Conservation (phyloP, 2,888 invertebrate species). For the Melanargia galathea region DNA sequence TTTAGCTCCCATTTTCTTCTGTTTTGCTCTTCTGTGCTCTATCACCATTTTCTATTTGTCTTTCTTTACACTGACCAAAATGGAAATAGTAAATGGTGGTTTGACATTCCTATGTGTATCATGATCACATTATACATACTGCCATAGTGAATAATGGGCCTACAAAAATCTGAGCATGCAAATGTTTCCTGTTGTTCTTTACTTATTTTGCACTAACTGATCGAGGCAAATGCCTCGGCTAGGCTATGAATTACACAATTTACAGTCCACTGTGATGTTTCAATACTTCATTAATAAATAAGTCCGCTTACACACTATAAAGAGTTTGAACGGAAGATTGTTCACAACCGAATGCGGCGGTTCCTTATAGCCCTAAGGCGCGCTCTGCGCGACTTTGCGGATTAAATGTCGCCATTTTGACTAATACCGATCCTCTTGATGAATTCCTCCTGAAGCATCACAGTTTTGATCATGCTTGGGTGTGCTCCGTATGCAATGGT, state of each 20-base stretch:
- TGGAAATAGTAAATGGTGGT: too few relatives aligned
- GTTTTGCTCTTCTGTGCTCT: too few relatives aligned
- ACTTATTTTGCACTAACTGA: conserved; percentile 44
- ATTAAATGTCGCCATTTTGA: conserved; percentile 81
- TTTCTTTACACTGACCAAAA: too few relatives aligned
- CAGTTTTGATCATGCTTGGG: conserved; percentile 77
- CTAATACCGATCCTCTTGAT: conserved; percentile 79
- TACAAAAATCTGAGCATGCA: conserved; percentile 32
- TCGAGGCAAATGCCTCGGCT: conserved; percentile 51
- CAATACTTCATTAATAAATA: conserved; percentile 66
- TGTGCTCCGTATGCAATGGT: conserved; percentile 68
- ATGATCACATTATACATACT: neutral
- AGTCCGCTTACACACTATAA: conserved; percentile 78
- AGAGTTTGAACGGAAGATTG: conserved; percentile 72
- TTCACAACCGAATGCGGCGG: conserved; percentile 80
- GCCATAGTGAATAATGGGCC: neutral
- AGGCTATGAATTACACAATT: conserved; percentile 44
- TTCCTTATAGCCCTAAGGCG: conserved; percentile 77
- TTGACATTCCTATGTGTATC: neutral
- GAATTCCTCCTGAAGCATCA: conserved; percentile 80
- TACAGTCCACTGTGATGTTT: conserved; percentile 72
- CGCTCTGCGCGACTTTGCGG: conserved; percentile 76
- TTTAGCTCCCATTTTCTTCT: too few relatives aligned
- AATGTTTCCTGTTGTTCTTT: conserved; percentile 29
- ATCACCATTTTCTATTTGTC: too few relatives aligned